phyloP scores from a whole-genome alignment of 2,888 invertebrate genomes.

The Lissocephala sabroskyi region DNA sequence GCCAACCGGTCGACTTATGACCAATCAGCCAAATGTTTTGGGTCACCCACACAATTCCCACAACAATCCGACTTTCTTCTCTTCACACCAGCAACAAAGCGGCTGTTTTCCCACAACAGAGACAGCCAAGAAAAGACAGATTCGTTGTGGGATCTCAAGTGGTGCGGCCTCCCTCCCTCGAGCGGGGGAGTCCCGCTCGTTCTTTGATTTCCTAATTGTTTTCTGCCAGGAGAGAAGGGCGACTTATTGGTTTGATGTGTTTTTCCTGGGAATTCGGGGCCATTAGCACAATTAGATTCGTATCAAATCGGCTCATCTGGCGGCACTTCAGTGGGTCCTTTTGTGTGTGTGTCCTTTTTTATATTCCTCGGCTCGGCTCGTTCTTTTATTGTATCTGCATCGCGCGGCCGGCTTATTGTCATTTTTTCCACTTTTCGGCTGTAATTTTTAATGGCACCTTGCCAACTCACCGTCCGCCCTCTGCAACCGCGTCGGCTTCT shows the following conservation, averaged over 20 bases:
- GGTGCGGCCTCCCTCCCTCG: no score
- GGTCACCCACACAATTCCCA: no score
- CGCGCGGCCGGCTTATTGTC: slow-evolving; percentile 48
- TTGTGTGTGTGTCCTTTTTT: slow-evolving; percentile 16
- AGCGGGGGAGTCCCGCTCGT: slow-evolving; percentile 32
- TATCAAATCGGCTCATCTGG: slow-evolving; percentile 46
- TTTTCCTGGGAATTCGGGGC: slow-evolving; percentile 53
- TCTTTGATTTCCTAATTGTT: slow-evolving; percentile 27
- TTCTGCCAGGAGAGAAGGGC: slow-evolving; percentile 9
- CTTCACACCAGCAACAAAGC: not conserved
- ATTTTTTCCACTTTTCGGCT: slow-evolving; percentile 52
- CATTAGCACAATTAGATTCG: slow-evolving; percentile 67
- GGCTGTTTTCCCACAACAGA: slow-evolving; percentile 32
- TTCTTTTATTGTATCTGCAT: slow-evolving; percentile 15
- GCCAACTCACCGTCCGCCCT: slow-evolving; percentile 66
- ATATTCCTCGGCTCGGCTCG: no score
- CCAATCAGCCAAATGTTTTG: slow-evolving; percentile 21
- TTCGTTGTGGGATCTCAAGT: slow-evolving; percentile 26
- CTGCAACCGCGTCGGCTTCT: no score
- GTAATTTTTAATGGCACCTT: slow-evolving; percentile 67
- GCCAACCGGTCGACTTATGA: slow-evolving; percentile 2
- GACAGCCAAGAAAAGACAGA: slow-evolving; percentile 5
- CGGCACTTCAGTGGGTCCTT: slow-evolving; percentile 33
- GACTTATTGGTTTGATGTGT: slow-evolving; percentile 41
- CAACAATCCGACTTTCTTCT: slow-evolving; percentile 21